Conservation (phyloP, 2,888 invertebrate genomes). For the Nasonia oneida region DNA sequence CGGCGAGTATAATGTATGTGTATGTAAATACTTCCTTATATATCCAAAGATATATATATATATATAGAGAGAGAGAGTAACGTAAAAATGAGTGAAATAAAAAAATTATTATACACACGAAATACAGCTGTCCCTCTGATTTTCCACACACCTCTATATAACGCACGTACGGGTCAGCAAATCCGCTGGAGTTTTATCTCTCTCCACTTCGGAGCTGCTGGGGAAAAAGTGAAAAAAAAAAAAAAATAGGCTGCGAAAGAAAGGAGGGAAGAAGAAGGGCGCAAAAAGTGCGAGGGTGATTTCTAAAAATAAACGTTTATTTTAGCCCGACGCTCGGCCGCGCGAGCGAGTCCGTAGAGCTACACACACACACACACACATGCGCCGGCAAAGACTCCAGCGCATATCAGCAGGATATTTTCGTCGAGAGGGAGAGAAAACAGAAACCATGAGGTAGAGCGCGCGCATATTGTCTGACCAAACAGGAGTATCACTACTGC, state of each 20-base stretch:
- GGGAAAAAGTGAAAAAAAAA: neutral
- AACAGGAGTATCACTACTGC: slow-evolving; percentile 57
- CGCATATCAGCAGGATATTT: slow-evolving; percentile 31
- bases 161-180: neutral
- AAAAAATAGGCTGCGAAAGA: neutral
- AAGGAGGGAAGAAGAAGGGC: neutral
- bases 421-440: slow-evolving; percentile 50
- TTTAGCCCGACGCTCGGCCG: neutral
- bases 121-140: neutral
- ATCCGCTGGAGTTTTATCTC: neutral
- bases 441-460: slow-evolving; percentile 36
- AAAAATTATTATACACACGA: slow-evolving; percentile 43
- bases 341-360: neutral
- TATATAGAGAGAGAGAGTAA: slow-evolving; percentile 26
- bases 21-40: slow-evolving; percentile 58
- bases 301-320: slow-evolving; percentile 44
- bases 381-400: neutral
- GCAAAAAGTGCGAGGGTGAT: slow-evolving; percentile 11
- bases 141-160: neutral
- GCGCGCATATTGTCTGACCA: slow-evolving; percentile 55
- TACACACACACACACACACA: neutral
- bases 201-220: neutral
- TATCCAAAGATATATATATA: slow-evolving; percentile 33
- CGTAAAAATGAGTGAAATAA: slow-evolving; percentile 38
- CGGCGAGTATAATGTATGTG: slow-evolving; percentile 52